Percentiles rank a stretch among this genome's conserved stretches.
phyloP scores from a whole-genome alignment of 1,140 invertebrate genomes.

The Leucophenga varia region DNA sequence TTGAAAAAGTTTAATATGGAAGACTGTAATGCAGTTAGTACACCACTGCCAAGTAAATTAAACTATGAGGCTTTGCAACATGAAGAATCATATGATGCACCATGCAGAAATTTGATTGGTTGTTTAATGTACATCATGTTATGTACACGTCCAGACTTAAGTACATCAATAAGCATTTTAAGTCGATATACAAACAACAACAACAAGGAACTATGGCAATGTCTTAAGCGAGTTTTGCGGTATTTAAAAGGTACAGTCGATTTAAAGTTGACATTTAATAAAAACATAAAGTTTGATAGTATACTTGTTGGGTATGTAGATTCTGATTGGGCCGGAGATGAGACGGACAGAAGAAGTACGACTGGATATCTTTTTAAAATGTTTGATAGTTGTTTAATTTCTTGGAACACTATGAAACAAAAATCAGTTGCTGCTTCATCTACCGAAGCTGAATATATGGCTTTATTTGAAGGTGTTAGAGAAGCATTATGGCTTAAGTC shows the following conservation, averaged over 20 bases:
- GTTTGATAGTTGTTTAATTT: conserved; percentile 13
- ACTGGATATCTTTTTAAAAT: conserved; percentile 17
- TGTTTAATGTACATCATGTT: conserved; percentile 36
- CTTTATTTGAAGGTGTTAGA: no score
- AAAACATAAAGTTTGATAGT: conserved; percentile 11
- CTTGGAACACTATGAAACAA: conserved; percentile 42
- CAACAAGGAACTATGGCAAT: conserved; percentile 27
- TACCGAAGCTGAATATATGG: no score
- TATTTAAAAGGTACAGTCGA: conserved; percentile 36
- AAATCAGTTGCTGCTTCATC: no score
- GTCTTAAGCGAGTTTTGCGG: conserved; percentile 29
- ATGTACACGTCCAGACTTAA: conserved; percentile 39
- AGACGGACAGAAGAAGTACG: conserved; percentile 12
- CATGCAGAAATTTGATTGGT: conserved; percentile 29
- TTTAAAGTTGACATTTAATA: conserved; percentile 35
- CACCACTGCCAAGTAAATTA: conserved; percentile 27
- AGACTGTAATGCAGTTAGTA: conserved; percentile 26
- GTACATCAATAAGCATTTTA: conserved; percentile 30
- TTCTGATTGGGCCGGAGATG: conserved; percentile 21
- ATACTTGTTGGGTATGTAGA: conserved; percentile 20
- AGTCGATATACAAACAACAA: conserved; percentile 33
- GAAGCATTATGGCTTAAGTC: no score
- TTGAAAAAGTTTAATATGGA: no score
- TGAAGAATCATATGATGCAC: conserved; percentile 22
- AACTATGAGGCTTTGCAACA: conserved; percentile 25